A percentile compares a stretch with the other conserved stretches of the same genome.
Evolutionary conservation across 23 tunicate species (phyloP).

Genomic region (Phallusia fumigata): DNA sequence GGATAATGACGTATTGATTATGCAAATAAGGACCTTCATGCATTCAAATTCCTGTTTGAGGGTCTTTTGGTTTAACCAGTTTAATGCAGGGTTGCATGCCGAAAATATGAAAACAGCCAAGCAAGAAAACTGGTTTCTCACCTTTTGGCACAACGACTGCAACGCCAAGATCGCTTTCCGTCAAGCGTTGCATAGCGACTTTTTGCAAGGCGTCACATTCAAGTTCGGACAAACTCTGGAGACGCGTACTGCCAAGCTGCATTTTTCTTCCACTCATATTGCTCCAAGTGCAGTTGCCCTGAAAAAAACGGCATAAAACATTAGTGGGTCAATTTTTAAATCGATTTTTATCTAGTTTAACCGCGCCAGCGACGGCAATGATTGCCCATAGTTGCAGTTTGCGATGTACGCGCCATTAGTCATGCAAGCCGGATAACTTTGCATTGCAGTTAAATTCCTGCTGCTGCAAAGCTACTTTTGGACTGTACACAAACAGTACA

Average conservation of each 20-base stretch:
- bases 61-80: too few species aligned
- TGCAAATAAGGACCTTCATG: too few species aligned
- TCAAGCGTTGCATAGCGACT: constrained; percentile 48
- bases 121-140: constrained; percentile 1
- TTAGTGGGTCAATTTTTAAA: neutral
- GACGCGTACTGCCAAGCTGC: constrained; percentile 43
- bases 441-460: too few species aligned
- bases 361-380: neutral
- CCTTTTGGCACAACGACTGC: constrained; percentile 71
- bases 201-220: constrained; percentile 82
- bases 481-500: too few species aligned
- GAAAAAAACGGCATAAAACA: neutral
- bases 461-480: too few species aligned
- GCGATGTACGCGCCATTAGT: too few species aligned
- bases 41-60: too few species aligned
- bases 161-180: constrained; percentile 63
- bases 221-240: constrained; percentile 77
- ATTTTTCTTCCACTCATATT: constrained; percentile 67
- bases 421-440: too few species aligned
- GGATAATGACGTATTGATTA: too few species aligned
- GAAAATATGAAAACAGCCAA: too few species aligned
- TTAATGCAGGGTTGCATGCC: too few species aligned
- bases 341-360: neutral
- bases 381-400: neutral
- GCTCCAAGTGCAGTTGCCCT: constrained; percentile 70